phyloP scores from a whole-genome alignment of 2,888 invertebrate species.

The Euzetes globulus region DNA sequence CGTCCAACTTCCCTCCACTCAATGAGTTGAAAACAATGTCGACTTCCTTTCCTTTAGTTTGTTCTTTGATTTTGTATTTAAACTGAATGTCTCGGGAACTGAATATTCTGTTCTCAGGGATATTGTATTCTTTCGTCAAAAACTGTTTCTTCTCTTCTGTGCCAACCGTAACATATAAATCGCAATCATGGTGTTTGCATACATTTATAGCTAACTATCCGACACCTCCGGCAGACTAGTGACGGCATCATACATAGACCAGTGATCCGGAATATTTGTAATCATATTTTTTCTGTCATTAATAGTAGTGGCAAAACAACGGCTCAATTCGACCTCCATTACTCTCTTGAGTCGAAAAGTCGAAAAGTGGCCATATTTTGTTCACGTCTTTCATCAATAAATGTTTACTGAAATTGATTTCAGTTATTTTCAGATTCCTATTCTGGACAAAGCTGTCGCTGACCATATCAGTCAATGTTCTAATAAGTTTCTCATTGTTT shows the following conservation, averaged over 20 bases:
- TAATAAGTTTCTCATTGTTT: constrained; percentile 43
- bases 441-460: constrained; percentile 68
- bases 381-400: too few relatives aligned
- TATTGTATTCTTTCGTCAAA: constrained; percentile 75
- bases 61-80: constrained; percentile 74
- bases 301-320: constrained; percentile 79
- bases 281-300: constrained; percentile 56
- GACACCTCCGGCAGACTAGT: constrained; percentile 85
- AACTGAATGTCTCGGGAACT: constrained; percentile 86
- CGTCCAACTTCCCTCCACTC: constrained; percentile 88
- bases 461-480: constrained; percentile 59
- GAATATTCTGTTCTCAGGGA: constrained; percentile 71
- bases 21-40: constrained; percentile 91
- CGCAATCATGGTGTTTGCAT: constrained; percentile 77
- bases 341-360: too few relatives aligned
- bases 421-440: constrained; percentile 64
- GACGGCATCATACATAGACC: constrained; percentile 82
- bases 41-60: constrained; percentile 78
- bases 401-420: constrained; percentile 55
- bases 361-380: constrained; percentile 60
- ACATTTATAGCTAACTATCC: constrained; percentile 94
- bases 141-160: constrained; percentile 72
- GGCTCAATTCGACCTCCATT: constrained; percentile 87
- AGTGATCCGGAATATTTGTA: constrained; percentile 63
- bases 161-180: constrained; percentile 81